Conservation (phyloP, 2,888 invertebrate species). For the Callyntrura sp. region DNA sequence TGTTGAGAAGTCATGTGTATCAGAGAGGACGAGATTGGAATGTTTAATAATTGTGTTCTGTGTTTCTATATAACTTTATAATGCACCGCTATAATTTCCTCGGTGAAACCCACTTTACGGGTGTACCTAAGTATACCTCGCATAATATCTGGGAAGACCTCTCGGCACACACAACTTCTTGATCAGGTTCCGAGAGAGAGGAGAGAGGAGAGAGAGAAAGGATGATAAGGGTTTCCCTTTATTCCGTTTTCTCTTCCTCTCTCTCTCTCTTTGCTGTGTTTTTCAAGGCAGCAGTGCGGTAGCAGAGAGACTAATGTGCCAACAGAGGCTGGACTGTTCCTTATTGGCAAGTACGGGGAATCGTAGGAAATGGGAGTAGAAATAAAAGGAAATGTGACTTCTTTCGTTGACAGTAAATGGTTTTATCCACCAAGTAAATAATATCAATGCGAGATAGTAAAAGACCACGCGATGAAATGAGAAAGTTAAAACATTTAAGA, state of each 20-base stretch:
- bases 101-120: not conserved
- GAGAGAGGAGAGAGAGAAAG: slow-evolving; percentile 48
- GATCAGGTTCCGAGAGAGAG: slow-evolving; percentile 41
- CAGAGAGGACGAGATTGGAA: slow-evolving; percentile 64
- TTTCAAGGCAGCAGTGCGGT: not conserved
- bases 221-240: slow-evolving; percentile 69
- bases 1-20: slow-evolving; percentile 49
- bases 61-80: slow-evolving; percentile 13
- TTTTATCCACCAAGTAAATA: slow-evolving; percentile 32
- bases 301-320: slow-evolving; percentile 54
- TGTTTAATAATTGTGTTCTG: slow-evolving; percentile 57
- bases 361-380: slow-evolving; percentile 48
- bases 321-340: slow-evolving; percentile 11
- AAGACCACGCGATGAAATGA: not conserved
- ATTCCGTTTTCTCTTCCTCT: slow-evolving; percentile 41
- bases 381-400: slow-evolving; percentile 75
- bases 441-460: slow-evolving; percentile 9
- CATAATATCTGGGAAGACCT: not conserved
- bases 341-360: slow-evolving; percentile 26
- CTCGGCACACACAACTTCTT: slow-evolving; percentile 50
- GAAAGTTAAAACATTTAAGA: slow-evolving; percentile 24
- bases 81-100: slow-evolving; percentile 26
- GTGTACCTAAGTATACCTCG: not conserved
- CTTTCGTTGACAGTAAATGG: slow-evolving; percentile 53
- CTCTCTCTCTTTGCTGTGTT: slow-evolving; percentile 32